phyloP scores from a whole-genome alignment of 2,888 invertebrate genomes.

The Andrena fulva region DNA sequence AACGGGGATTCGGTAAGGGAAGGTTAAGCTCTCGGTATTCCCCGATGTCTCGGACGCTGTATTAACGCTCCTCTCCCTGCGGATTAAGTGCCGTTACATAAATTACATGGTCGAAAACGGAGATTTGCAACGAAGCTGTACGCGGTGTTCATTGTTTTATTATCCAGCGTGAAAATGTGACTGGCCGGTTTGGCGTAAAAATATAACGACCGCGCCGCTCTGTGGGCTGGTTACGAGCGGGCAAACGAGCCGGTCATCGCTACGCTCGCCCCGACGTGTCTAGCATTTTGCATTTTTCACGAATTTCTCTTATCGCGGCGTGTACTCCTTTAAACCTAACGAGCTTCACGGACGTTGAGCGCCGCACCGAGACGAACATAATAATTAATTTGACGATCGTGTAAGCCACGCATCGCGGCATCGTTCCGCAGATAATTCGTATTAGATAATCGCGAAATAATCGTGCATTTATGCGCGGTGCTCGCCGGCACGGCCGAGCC shows the following conservation, averaged over 20 bases:
- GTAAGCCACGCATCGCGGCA: constrained; percentile 48
- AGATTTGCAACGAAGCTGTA: not conserved
- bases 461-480: constrained; percentile 52
- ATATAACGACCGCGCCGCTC: constrained; percentile 28
- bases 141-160: constrained; percentile 15
- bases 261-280: not conserved
- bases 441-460: constrained; percentile 70
- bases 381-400: constrained; percentile 68
- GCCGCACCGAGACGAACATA: constrained; percentile 54
- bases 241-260: constrained; percentile 29
- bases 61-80: not conserved
- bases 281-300: constrained; percentile 46
- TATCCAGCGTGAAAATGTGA: constrained; percentile 10
- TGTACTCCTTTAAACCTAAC: constrained; percentile 52
- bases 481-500: constrained; percentile 23
- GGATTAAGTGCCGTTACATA: constrained; percentile 12
- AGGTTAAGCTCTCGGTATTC: not conserved
- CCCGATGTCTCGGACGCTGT: not conserved
- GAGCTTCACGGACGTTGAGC: constrained; percentile 59
- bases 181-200: constrained; percentile 23
- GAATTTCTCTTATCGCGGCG: constrained; percentile 31
- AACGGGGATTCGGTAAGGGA: not conserved
- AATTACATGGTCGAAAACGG: not conserved
- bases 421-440: constrained; percentile 64
- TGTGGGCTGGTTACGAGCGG: constrained; percentile 19